Percentiles rank a stretch among this genome's conserved stretches.
Conservation (phyloP, 2,888 invertebrate species). For the Chrysina gloriosa region DNA sequence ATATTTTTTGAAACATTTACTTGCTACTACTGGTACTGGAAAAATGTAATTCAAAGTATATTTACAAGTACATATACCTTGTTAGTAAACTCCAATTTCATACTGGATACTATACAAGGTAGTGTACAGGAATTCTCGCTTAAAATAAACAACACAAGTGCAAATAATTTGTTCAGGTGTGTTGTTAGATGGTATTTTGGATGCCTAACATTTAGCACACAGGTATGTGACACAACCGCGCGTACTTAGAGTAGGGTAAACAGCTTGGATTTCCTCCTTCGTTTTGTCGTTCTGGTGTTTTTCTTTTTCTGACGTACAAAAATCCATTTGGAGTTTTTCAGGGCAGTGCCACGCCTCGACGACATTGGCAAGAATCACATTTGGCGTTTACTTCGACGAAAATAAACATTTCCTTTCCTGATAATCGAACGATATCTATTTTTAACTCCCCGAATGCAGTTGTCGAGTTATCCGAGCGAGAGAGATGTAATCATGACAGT, state of each 20-base stretch:
- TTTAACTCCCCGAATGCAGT: conserved; percentile 33
- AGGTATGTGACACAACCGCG: conserved; percentile 25
- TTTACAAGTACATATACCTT: too few species aligned
- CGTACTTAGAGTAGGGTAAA: conserved; percentile 9
- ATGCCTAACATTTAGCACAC: conserved; percentile 32
- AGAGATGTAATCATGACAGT: not conserved
- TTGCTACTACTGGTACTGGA: too few species aligned
- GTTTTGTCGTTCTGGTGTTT: not conserved
- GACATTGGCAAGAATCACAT: conserved; percentile 30
- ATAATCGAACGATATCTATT: conserved; percentile 43
- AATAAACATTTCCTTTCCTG: conserved; percentile 37
- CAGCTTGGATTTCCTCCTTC: conserved; percentile 9
- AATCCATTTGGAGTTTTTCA: conserved; percentile 16
- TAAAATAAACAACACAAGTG: conserved; percentile 28
- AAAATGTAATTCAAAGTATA: too few species aligned
- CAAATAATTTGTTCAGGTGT: conserved; percentile 37
- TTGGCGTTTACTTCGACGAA: conserved; percentile 25
- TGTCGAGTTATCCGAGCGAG: conserved; percentile 11
- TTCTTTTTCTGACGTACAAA: not conserved
- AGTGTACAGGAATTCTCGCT: conserved; percentile 9
- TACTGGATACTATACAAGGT: not conserved
- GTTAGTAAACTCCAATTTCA: not conserved
- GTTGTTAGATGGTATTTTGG: conserved; percentile 15
- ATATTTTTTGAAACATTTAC: too few species aligned
- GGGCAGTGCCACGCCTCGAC: conserved; percentile 1